Evolutionary conservation across 1,140 invertebrate genomes (phyloP).

Genomic region (Pseudachorutes palmiensis): DNA sequence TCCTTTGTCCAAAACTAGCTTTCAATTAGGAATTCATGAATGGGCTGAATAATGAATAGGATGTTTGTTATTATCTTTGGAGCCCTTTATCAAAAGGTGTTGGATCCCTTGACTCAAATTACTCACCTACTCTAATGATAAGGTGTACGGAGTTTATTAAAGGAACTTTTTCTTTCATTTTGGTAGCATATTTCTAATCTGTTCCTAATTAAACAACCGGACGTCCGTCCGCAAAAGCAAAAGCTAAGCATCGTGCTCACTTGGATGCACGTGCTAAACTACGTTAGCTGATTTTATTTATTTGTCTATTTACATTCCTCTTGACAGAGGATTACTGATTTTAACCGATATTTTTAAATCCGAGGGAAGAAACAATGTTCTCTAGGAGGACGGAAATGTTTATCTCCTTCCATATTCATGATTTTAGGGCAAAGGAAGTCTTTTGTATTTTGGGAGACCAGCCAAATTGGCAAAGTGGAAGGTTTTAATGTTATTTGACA

Average conservation of each 20-base stretch:
- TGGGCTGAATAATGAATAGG: background rate
- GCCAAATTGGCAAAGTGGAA: background rate
- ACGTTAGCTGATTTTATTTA: too few species aligned
- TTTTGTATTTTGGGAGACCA: background rate
- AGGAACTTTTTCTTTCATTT: background rate
- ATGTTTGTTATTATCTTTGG: background rate
- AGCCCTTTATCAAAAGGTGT: background rate
- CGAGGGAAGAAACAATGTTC: background rate
- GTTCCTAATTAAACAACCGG: background rate
- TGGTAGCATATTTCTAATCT: background rate
- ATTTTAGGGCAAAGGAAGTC: background rate
- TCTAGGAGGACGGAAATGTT: background rate
- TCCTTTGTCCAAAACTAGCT: slow-evolving; percentile 1
- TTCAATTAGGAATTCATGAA: slow-evolving; percentile 4
- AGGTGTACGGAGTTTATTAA: background rate
- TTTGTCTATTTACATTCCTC: background rate
- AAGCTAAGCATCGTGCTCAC: too few species aligned
- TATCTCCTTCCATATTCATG: background rate
- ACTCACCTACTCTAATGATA: background rate
- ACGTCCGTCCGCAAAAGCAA: too few species aligned
- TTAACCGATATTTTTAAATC: background rate
- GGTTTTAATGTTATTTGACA: background rate
- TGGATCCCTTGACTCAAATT: background rate
- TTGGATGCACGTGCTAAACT: too few species aligned
- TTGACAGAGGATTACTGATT: background rate